Evolutionary conservation across 2,113 vertebrate species (phyloP).

Genomic region (Balaenoptera acutorostrata): DNA sequence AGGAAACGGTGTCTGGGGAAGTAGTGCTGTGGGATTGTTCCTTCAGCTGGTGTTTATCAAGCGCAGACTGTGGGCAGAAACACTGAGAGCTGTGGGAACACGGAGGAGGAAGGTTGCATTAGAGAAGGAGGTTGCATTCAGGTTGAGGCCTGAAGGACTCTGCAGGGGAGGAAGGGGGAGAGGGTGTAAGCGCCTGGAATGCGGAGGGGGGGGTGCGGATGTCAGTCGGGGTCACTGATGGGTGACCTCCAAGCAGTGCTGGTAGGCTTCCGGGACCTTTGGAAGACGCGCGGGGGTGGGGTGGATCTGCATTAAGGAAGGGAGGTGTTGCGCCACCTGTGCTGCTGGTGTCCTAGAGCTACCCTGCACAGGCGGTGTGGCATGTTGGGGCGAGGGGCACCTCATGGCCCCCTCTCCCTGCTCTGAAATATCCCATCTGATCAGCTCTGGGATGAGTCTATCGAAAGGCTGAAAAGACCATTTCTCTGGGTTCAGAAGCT

Average conservation of each 20-base stretch:
- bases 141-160: not conserved
- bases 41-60: not conserved
- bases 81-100: not conserved
- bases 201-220: not conserved
- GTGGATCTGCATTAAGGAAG: not conserved
- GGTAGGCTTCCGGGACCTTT: not conserved
- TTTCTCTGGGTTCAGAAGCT: not conserved
- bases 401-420: not conserved
- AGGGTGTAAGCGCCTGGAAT: fast-evolving
- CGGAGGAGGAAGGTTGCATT: not conserved
- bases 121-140: not conserved
- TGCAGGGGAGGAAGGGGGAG: not conserved
- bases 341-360: too few relatives aligned
- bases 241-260: not conserved
- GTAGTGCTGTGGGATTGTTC: not conserved
- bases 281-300: not conserved
- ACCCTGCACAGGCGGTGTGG: not conserved
- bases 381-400: not conserved
- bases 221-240: not conserved
- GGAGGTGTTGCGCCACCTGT: too few relatives aligned
- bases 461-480: not conserved
- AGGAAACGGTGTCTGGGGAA: not conserved
- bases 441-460: not conserved
- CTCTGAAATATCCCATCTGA: not conserved
- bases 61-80: not conserved